Evolutionary conservation across 2,113 vertebrate species (phyloP).

Genomic region (Oplegnathus fasciatus): DNA sequence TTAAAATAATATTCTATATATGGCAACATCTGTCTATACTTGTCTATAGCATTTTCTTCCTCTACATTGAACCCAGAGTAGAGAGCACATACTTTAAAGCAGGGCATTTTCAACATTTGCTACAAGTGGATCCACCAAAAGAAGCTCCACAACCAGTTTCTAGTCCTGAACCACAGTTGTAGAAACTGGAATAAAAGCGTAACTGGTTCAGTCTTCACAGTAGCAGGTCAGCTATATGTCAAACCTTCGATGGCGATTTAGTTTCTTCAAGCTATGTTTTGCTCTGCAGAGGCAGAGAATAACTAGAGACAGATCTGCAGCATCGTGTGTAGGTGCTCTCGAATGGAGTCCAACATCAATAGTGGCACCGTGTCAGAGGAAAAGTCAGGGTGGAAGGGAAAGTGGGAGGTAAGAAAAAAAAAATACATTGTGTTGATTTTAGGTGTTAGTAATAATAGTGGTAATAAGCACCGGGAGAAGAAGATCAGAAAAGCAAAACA

Average conservation of each 20-base stretch:
- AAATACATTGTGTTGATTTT: slow-evolving; percentile 59
- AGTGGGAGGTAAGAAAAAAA: slow-evolving; percentile 51
- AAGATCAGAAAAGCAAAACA: slow-evolving; percentile 46
- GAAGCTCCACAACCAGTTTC: background rate
- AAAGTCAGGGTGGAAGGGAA: slow-evolving; percentile 53
- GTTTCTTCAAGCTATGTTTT: slow-evolving; percentile 40
- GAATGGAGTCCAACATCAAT: slow-evolving; percentile 69
- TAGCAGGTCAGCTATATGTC: slow-evolving; percentile 54
- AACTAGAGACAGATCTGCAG: slow-evolving; percentile 35
- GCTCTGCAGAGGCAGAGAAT: slow-evolving; percentile 35
- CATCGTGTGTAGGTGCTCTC: slow-evolving; percentile 54
- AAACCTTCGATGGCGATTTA: slow-evolving; percentile 30
- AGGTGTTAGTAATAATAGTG: slow-evolving; percentile 56
- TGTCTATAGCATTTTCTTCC: background rate
- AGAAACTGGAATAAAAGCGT: background rate
- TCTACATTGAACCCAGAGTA: background rate
- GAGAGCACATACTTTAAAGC: background rate
- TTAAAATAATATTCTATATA: background rate
- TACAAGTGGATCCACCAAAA: background rate
- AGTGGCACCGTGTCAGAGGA: slow-evolving; percentile 55
- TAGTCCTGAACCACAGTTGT: background rate
- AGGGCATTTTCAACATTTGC: background rate
- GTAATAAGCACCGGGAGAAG: slow-evolving; percentile 49
- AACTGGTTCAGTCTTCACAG: slow-evolving; percentile 25
- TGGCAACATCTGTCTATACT: background rate